phyloP scores from a whole-genome alignment of 2,888 invertebrate species.

The Oscheius sp. region DNA sequence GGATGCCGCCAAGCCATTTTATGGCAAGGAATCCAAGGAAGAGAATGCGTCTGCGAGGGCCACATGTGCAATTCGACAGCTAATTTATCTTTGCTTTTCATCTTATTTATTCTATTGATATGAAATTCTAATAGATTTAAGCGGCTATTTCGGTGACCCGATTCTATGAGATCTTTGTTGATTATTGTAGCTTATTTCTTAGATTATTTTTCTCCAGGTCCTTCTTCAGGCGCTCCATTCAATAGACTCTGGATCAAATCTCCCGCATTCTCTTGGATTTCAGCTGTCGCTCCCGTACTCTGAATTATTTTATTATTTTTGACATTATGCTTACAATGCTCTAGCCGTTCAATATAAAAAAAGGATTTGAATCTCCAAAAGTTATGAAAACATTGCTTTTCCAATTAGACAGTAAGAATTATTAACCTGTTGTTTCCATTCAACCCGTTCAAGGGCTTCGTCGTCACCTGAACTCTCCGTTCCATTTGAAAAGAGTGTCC shows the following conservation, averaged over 20 bases:
- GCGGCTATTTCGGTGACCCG: neutral
- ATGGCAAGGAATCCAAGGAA: constrained; percentile 39
- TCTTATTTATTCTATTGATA: constrained; percentile 1
- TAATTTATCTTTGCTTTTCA: neutral
- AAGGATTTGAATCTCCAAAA: no score
- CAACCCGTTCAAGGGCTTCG: neutral
- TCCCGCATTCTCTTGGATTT: neutral
- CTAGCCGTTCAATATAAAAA: no score
- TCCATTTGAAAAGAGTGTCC: neutral
- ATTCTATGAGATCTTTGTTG: constrained; percentile 2
- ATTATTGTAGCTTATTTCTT: neutral
- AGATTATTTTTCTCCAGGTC: no score
- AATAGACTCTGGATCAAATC: constrained; percentile 5
- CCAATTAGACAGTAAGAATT: no score
- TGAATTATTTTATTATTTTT: neutral
- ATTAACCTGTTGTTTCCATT: neutral
- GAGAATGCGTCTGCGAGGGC: constrained; percentile 28
- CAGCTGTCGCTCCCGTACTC: neutral
- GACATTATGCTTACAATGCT: no score
- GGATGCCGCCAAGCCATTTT: constrained; percentile 41
- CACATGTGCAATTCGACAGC: neutral
- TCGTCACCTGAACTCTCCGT: neutral
- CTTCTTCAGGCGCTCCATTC: no score
- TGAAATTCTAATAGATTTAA: constrained; percentile 5
- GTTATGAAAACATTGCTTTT: no score